A percentile compares a stretch with the other conserved stretches of the same genome.
Conservation (phyloP, 2,888 invertebrate species). For the Campoplex capitator region DNA sequence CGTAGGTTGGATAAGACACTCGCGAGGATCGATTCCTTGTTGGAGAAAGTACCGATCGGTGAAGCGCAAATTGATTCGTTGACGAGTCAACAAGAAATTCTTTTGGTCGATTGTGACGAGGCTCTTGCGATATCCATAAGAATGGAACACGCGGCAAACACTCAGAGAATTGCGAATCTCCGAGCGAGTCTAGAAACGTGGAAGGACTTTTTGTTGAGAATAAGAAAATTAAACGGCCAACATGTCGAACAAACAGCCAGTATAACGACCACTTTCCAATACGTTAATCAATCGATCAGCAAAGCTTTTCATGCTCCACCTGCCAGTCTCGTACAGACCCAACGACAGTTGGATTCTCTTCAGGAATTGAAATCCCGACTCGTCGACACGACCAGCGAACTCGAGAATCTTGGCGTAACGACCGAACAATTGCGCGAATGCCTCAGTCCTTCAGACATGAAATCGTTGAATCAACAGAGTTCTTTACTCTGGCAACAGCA, state of each 20-base stretch:
- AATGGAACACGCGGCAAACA: slow-evolving; percentile 92
- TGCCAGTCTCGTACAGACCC: slow-evolving; percentile 87
- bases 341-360: slow-evolving; percentile 88
- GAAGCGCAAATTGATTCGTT: slow-evolving; percentile 88
- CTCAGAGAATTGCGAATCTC: slow-evolving; percentile 91
- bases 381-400: slow-evolving; percentile 86
- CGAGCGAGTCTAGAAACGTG: slow-evolving; percentile 93
- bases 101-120: slow-evolving; percentile 91
- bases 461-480: slow-evolving; percentile 91
- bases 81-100: slow-evolving; percentile 88
- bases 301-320: slow-evolving; percentile 86
- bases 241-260: slow-evolving; percentile 88
- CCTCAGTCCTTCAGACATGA: slow-evolving; percentile 93
- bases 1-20: slow-evolving; percentile 90
- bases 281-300: slow-evolving; percentile 88
- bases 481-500: slow-evolving; percentile 93
- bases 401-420: slow-evolving; percentile 90
- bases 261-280: slow-evolving; percentile 88
- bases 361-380: slow-evolving; percentile 87
- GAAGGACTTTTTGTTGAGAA: slow-evolving; percentile 90
- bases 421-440: slow-evolving; percentile 94
- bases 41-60: slow-evolving; percentile 90
- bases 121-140: slow-evolving; percentile 91
- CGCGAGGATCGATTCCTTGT: slow-evolving; percentile 88
- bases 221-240: slow-evolving; percentile 87